Evolutionary conservation across 2,797 vertebrate genomes (phyloP), one percentile per base, ranked within the genome.

Genomic region (Myotis pilosus): DNA sequence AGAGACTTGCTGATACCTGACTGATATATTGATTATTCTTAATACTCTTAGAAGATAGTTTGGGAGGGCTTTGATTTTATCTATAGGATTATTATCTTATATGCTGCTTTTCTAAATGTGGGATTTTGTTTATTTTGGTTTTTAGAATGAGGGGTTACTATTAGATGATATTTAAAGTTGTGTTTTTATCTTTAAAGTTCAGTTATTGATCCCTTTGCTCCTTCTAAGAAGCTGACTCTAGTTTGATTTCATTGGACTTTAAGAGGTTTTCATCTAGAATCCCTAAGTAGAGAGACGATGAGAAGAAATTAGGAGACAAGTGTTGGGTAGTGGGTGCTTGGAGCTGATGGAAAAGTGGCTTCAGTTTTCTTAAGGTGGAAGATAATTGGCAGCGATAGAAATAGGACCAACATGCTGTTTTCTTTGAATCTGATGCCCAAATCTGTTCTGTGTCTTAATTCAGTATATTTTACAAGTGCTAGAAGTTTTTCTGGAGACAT

Each of bases 401-500:
- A 20, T 8, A 15, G 49, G n/a, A 47, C 15, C 44, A 60, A 0
- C 55, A 3, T 25, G 36, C 17, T 33, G 19, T 88, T 87, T 33
- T 51, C 12, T 47, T 64, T 85, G 68, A 92, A 30, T 84, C 2
- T 51, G 33, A 62, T 75, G 41, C 64, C 91, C 22, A 38, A 89
- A 38, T 74, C 53, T 79, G 49, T 7, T 28, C 36, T 83, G 44
- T 83, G 71, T 91, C 55, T 88, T 95, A 78, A 36, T 91, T 87
- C 28, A 88, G 0, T 60, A 3, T 89, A 36, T 57, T 92, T 89
- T 90, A 44, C 30, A 88, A 90, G 57, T 72, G 62, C 68, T 38
- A 30, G 20, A 69, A 51, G 33, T 92, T 49, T 91, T 94, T 84
- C 66, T 91, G 36, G 91, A 83, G 93, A 68, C 82, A 93, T 91